Percentiles rank a stretch among this genome's conserved stretches.
phyloP scores from a whole-genome alignment of 2,113 vertebrate genomes.

The Chaetura pelagica region DNA sequence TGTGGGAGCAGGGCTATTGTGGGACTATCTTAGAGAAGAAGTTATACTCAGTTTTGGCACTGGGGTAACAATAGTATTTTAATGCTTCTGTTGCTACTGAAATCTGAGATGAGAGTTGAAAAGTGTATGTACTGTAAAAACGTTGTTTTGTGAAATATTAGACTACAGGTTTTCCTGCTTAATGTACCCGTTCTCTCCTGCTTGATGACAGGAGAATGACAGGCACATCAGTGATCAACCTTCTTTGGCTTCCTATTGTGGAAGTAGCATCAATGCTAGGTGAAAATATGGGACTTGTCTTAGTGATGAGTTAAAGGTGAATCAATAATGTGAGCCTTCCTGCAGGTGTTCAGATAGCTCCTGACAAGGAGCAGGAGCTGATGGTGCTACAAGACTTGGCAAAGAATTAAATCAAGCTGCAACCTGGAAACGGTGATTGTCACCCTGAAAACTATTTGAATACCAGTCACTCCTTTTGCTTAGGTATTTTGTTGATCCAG shows the following conservation, averaged over 20 bases:
- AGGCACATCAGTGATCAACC: not conserved
- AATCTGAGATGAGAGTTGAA: not conserved
- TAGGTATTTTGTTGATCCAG: not conserved
- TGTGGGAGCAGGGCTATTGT: accelerated
- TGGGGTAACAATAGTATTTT: not conserved
- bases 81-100: not conserved
- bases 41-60: accelerated
- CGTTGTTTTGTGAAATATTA: not conserved
- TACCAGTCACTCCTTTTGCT: not conserved
- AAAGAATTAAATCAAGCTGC: not conserved
- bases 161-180: not conserved
- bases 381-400: not conserved
- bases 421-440: not conserved
- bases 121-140: not conserved
- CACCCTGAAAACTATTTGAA: not conserved
- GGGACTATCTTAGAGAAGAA: not conserved
- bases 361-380: not conserved
- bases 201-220: not conserved
- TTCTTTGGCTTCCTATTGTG: not conserved
- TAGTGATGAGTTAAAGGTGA: not conserved
- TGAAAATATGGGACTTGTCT: not conserved
- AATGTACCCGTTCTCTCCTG: not conserved
- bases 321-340: not conserved
- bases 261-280: not conserved
- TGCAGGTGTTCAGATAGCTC: not conserved